phyloP scores from a whole-genome alignment of 2,888 invertebrate genomes.

The Agrochola lota region DNA sequence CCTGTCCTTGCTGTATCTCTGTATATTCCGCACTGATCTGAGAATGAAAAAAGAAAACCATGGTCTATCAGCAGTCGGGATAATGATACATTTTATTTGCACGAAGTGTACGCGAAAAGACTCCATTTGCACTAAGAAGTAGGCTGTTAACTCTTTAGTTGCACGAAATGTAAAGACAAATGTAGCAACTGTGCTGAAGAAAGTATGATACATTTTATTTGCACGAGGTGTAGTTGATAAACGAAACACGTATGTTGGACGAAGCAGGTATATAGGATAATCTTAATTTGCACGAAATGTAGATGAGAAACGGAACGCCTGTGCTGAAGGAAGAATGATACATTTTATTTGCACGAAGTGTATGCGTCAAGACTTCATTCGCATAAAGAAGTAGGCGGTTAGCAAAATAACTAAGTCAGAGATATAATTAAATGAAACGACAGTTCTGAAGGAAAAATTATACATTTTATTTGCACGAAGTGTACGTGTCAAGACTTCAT shows the following conservation, averaged over 20 bases:
- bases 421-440: not conserved
- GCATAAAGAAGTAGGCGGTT: not conserved
- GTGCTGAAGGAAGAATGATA: not conserved
- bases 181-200: not conserved
- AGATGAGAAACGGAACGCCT: not conserved
- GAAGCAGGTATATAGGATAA: not conserved
- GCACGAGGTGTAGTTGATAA: not conserved
- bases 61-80: slow-evolving; percentile 40
- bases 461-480: not conserved
- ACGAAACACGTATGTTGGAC: not conserved
- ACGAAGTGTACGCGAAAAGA: not conserved
- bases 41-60: slow-evolving; percentile 61
- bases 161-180: not conserved
- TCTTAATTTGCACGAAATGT: not conserved
- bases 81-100: not conserved
- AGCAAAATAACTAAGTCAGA: not conserved
- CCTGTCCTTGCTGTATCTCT: slow-evolving; percentile 59
- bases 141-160: not conserved
- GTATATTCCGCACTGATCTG: slow-evolving; percentile 68
- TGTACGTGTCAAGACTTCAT: not conserved
- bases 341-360: not conserved
- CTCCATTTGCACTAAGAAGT: not conserved
- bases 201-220: not conserved
- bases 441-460: not conserved
- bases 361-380: not conserved